phyloP scores from a whole-genome alignment of 1,140 invertebrate genomes.

The Propsilocerus akamusi region DNA sequence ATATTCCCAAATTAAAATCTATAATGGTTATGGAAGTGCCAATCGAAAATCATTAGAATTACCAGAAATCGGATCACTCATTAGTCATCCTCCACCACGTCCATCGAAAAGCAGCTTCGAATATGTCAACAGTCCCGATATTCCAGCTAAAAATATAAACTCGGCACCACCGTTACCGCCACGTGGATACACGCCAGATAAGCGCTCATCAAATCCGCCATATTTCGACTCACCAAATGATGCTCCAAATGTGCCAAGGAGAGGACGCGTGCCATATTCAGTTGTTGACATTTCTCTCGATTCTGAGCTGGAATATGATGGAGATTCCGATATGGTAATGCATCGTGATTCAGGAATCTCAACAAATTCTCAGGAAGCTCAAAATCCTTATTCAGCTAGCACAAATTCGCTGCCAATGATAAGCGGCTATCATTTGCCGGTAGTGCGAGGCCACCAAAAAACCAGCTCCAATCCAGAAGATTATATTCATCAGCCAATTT shows the following conservation, averaged over 20 bases:
- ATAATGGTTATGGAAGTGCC: constrained; percentile 1
- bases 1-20: constrained; percentile 29
- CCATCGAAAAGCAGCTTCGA: constrained; percentile 17
- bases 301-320: constrained; percentile 17
- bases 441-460: not conserved
- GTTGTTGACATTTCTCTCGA: constrained; percentile 23
- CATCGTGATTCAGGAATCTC: constrained; percentile 21
- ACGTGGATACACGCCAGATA: constrained; percentile 24
- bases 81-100: constrained; percentile 20
- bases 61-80: not conserved
- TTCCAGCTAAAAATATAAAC: constrained; percentile 15
- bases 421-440: not conserved
- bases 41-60: not conserved
- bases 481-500: not conserved
- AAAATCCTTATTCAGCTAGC: constrained; percentile 9
- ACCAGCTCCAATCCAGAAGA: not conserved
- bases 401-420: not conserved
- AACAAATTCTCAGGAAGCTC: constrained; percentile 19
- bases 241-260: constrained; percentile 5
- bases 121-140: constrained; percentile 18
- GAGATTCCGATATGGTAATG: not conserved
- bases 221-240: constrained; percentile 17
- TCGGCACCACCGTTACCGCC: constrained; percentile 28
- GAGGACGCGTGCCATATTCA: constrained; percentile 15
- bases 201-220: constrained; percentile 19